Base-by-base conservation (phyloP, 2,888 invertebrate species). In the Bhutanitis thaidina region DNA sequence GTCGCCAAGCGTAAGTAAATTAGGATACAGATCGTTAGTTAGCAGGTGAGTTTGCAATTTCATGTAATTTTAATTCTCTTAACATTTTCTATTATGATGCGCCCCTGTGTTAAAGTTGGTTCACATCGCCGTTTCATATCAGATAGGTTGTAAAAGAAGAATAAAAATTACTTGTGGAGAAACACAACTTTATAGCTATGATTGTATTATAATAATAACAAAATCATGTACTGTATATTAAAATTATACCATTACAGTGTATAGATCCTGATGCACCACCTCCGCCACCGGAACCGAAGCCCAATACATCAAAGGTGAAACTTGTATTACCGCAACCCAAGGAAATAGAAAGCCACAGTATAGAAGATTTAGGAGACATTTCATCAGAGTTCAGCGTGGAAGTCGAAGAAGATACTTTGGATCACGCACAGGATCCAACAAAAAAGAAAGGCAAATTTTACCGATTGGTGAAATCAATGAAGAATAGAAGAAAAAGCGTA, bases 381-480 rank as follows among this genome's bases (percentile, higher is more conserved):
- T 88, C 87, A 39, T 89, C 89, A 52, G 89, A 89, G 56, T 88
- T 89, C 70, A 86, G 86, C 61, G 87, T 87, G 7, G 87, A 88
- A 73, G 87, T 88, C 0, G 88, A 88, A 56, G 82, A 80, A 41
- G 88, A 88, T 30, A 60, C 74, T 0, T 57, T 76, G 1, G 84
- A 85, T 20, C 62, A 75, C 3, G 59, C 61, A 1, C 67, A 74
- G 36, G 85, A 86, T 41, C 77, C 82, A 0, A 67, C 74, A 0
- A 88, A 88, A 56, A 87, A 85, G 56, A 82, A 72, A 52, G 89
- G 89, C 0, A 89, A 88, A 47, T 89, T 89, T 59, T 89, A 89
- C 59, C 84, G 73, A 49, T 71, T 89, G 10, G 89, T 89, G 0
- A 89, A 89, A 56, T 83, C 87, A 0, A 89, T 89, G 89, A 88